These are phyloP conservation scores for Menura novaehollandiae DNA, from an alignment of 2,113 vertebrate species.

Conservation along the genomic window DNA sequence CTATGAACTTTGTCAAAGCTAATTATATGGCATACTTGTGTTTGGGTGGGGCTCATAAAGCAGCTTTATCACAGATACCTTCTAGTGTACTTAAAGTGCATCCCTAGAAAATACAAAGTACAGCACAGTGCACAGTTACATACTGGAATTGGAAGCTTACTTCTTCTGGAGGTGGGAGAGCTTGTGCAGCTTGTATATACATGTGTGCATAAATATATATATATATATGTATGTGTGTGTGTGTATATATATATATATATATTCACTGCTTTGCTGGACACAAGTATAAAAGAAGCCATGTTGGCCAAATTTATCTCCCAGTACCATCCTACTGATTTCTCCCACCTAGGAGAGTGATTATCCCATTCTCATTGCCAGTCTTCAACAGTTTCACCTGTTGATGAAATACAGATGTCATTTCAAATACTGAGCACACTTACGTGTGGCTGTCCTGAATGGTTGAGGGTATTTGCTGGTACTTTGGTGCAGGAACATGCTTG, in stretches of 20 bases:
- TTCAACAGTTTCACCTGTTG: neutral
- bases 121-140: neutral
- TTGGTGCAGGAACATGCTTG: neutral
- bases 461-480: neutral
- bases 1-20: neutral
- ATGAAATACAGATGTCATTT: neutral
- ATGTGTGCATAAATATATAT: neutral
- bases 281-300: neutral
- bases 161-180: neutral
- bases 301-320: neutral
- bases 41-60: neutral
- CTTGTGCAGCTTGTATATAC: neutral
- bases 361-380: neutral
- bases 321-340: neutral
- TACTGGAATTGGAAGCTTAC: neutral
- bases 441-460: neutral
- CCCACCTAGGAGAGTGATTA: neutral
- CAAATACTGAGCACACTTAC: rapidly evolving
- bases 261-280: neutral
- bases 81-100: neutral
- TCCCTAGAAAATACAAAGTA: neutral
- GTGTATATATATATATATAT: neutral
- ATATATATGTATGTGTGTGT: neutral
- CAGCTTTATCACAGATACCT: neutral
- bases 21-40: neutral